Percentiles rank a stretch among this genome's conserved stretches.
Evolutionary conservation across 2,113 vertebrate species (phyloP).

Genomic region (Zosterops pallidus): DNA sequence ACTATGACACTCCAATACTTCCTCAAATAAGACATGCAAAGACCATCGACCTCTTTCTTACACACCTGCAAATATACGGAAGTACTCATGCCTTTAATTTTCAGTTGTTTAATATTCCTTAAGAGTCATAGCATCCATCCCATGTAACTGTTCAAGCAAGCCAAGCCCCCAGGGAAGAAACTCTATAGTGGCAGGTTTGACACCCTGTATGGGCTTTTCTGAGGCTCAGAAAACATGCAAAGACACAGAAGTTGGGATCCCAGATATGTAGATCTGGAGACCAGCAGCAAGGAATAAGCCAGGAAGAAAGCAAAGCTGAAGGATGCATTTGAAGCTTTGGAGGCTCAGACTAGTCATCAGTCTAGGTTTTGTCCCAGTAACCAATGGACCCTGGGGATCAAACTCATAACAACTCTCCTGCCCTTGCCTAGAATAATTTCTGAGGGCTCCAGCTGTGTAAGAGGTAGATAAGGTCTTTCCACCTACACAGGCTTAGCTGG

Average conservation of each 20-base stretch:
- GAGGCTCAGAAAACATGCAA: background rate
- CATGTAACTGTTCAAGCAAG: background rate
- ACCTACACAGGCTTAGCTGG: background rate
- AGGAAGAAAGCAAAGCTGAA: background rate
- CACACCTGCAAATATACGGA: background rate
- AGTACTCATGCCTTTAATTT: background rate
- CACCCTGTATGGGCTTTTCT: background rate
- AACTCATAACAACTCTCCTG: background rate
- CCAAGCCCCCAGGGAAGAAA: background rate
- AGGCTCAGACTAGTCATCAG: background rate
- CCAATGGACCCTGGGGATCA: rapidly evolving
- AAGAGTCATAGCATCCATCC: background rate
- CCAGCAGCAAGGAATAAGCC: background rate
- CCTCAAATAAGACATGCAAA: background rate
- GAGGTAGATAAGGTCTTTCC: background rate
- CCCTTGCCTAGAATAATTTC: background rate
- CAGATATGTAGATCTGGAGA: rapidly evolving
- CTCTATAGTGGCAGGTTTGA: background rate
- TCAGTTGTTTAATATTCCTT: background rate
- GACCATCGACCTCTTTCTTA: background rate
- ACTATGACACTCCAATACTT: background rate
- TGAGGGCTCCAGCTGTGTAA: background rate
- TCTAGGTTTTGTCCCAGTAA: background rate
- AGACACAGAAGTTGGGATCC: background rate
- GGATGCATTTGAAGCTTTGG: background rate